Percentiles rank a stretch among this genome's conserved stretches.
phyloP scores from a whole-genome alignment of 2,113 vertebrate species.

The Ageneiosus marmoratus region DNA sequence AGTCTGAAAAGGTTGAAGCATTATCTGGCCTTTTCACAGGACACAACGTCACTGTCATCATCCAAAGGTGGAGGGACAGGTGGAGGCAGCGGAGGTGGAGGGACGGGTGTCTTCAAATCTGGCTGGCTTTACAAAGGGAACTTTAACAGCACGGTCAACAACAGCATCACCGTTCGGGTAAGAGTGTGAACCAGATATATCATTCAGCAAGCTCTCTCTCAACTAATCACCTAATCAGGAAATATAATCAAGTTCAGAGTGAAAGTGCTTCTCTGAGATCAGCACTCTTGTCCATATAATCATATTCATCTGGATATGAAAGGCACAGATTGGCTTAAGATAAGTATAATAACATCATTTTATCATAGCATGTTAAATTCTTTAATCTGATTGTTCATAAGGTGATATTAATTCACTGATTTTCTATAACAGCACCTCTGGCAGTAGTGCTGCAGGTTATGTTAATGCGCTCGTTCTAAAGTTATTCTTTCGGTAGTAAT shows the following conservation, averaged over 20 bases:
- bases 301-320: constrained; percentile 7
- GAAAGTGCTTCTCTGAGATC: background rate
- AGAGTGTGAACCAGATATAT: constrained; percentile 58
- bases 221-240: constrained; percentile 11
- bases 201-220: background rate
- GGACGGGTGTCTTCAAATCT: constrained; percentile 89
- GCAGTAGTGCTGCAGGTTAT: background rate
- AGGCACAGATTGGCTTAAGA: background rate
- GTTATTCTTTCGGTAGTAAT: background rate
- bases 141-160: constrained; percentile 98
- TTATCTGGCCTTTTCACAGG: constrained; percentile 69
- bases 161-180: constrained; percentile 96
- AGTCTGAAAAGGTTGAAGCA: background rate
- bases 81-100: constrained; percentile 76
- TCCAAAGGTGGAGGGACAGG: constrained; percentile 89
- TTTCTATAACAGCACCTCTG: background rate
- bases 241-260: background rate
- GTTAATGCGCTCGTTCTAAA: background rate
- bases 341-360: background rate
- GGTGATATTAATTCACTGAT: background rate
- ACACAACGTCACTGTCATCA: constrained; percentile 94
- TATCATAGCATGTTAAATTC: background rate
- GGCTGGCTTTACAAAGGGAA: constrained; percentile 99
- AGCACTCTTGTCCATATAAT: background rate
- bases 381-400: background rate